phyloP scores from a whole-genome alignment of 2,113 vertebrate species.

The Neodontobutis hainanensis region DNA sequence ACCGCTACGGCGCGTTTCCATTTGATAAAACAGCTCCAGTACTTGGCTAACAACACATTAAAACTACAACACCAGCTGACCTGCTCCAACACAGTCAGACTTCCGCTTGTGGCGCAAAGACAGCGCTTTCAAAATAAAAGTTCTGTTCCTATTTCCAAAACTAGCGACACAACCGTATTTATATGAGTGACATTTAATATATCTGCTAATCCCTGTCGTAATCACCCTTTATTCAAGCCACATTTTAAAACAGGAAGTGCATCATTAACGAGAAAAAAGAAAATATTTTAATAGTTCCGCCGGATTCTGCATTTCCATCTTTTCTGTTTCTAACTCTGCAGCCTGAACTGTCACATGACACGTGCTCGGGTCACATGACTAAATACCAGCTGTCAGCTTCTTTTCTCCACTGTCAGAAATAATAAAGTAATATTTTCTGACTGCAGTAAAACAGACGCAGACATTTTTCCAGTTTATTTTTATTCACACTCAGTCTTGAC shows the following conservation, averaged over 20 bases:
- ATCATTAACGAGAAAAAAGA: background rate
- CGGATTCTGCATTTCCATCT: background rate
- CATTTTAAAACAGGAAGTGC: too few relatives aligned
- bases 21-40: background rate
- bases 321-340: background rate
- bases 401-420: too few relatives aligned
- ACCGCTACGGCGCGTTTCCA: background rate
- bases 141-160: too few relatives aligned
- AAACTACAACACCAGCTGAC: conserved; percentile 26
- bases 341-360: conserved; percentile 21
- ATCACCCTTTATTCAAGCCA: too few relatives aligned
- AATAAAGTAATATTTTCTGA: background rate
- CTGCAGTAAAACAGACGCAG: too few relatives aligned
- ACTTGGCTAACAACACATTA: background rate
- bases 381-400: background rate
- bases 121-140: conserved; percentile 33
- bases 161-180: too few relatives aligned
- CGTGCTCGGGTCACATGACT: conserved; percentile 23
- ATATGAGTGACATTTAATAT: too few relatives aligned
- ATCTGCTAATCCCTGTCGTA: too few relatives aligned
- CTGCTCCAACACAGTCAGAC: background rate
- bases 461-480: too few relatives aligned
- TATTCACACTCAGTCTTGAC: too few relatives aligned
- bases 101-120: accelerated
- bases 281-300: background rate